Conservation (phyloP, 2,797 vertebrate species). For the Chelon auratus region DNA sequence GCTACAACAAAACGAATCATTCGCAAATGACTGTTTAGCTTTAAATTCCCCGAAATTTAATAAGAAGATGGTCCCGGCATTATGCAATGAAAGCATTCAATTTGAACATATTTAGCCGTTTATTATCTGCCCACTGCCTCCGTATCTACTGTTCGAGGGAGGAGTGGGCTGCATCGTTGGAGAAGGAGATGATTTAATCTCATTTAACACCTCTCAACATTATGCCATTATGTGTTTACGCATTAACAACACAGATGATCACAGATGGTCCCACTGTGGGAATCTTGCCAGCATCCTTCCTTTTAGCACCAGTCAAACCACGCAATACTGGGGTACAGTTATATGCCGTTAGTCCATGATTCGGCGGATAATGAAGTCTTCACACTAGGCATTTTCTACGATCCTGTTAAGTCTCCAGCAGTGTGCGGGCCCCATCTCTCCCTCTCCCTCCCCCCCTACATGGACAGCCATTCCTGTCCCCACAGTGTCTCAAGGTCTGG, state of each 20-base stretch:
- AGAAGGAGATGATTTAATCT: constrained; percentile 59
- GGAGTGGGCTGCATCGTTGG: constrained; percentile 39
- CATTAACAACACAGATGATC: constrained; percentile 65
- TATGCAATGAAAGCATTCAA: constrained; percentile 16
- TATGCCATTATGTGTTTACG: constrained; percentile 60
- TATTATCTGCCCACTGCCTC: constrained; percentile 28
- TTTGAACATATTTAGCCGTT: constrained; percentile 32
- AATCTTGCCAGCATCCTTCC: constrained; percentile 54
- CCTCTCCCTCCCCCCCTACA: constrained; percentile 31
- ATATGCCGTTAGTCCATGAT: constrained; percentile 38
- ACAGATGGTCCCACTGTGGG: constrained; percentile 68
- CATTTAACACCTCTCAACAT: constrained; percentile 68
- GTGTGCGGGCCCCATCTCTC: constrained; percentile 2
- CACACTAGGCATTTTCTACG: constrained; percentile 50
- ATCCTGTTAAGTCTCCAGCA: constrained; percentile 54
- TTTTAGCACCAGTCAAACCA: constrained; percentile 60
- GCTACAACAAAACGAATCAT: constrained; percentile 30
- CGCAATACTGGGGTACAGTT: constrained; percentile 27
- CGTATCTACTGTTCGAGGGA: constrained; percentile 22
- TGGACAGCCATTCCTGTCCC: constrained; percentile 67
- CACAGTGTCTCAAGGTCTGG: constrained; percentile 76
- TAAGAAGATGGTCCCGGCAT: constrained; percentile 15
- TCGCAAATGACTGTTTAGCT: constrained; percentile 12
- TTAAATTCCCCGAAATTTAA: constrained; percentile 29
- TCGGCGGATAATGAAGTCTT: constrained; percentile 51